phyloP scores from a whole-genome alignment of 2,797 vertebrate species.

The Pelodytes ibericus region DNA sequence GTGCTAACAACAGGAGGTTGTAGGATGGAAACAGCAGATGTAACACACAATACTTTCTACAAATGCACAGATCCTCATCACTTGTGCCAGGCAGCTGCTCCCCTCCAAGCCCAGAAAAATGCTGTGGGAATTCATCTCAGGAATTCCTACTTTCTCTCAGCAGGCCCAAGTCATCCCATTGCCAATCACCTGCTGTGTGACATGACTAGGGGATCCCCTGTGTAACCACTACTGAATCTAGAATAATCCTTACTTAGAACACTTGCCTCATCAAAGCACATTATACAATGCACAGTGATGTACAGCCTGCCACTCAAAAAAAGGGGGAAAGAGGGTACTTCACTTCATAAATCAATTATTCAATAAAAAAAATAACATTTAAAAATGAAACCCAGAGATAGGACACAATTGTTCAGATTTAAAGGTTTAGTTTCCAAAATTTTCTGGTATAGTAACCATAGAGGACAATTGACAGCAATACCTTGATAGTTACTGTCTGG shows the following conservation, averaged over 20 bases:
- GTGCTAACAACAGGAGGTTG: constrained; percentile 18
- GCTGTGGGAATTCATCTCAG: constrained; percentile 39
- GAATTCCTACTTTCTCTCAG: constrained; percentile 37
- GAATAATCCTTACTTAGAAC: constrained; percentile 8
- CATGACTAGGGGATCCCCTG: constrained; percentile 2
- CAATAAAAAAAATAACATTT: not conserved
- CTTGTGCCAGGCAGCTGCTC: constrained; percentile 37
- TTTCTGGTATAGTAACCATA: too few relatives aligned
- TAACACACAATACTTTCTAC: constrained; percentile 26
- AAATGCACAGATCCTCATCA: constrained; percentile 16
- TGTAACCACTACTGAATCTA: constrained; percentile 26
- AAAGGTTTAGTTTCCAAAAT: too few relatives aligned
- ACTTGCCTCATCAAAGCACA: constrained; percentile 32
- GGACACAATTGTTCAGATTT: too few relatives aligned
- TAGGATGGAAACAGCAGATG: constrained; percentile 34
- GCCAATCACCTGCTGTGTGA: constrained; percentile 53
- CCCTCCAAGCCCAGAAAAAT: constrained; percentile 33
- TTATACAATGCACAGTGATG: constrained; percentile 11
- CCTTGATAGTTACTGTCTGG: too few relatives aligned
- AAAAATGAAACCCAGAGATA: too few relatives aligned
- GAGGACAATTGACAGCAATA: too few relatives aligned
- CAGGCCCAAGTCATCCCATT: constrained; percentile 16
- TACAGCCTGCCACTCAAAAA: constrained; percentile 5
- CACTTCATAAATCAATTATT: not conserved
- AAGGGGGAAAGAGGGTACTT: not conserved